Evolutionary conservation across 1,140 invertebrate species (phyloP), one percentile per base, ranked within the genome.

Genomic region (Charaxes varanes): DNA sequence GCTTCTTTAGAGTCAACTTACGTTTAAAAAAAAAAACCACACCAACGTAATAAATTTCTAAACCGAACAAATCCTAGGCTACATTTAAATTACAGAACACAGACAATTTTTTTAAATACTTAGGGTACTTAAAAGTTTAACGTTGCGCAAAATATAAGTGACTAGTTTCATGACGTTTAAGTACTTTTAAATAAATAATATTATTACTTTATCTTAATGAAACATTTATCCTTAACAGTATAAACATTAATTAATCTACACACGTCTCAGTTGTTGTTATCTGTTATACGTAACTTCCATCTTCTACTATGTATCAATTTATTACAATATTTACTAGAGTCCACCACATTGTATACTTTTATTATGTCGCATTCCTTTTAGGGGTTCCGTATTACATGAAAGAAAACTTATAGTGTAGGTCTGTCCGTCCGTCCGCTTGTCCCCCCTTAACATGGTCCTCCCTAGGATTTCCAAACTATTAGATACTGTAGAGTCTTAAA

Each of bases 111-210:
- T 63, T 74, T 68, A 74, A 71, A 76, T 72, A 80, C 74, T 76
- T 71, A 78, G 60, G 53, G 53, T 70, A 77, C 72, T 69, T 79
- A 71, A 67, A 68, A 51, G 51, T 70, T 79, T 83, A 79, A 76
- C 74, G 71, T 85, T 83, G 79, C 79, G 76, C 81, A 85, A 85
- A 77, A 77, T 76, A 80, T 79, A 82, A 81, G 70, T 85, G 82
- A 85, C 82, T 85, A 85, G 82, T 80, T 77, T 68, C 73, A 71
- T 82, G 73, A 82, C 80, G 69, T 83, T n/a, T 85, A 85, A 85
- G 84, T 85, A 85, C 80, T 76, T 83, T n/a, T 74, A 69, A 78
- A 82, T 83, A 84, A 83, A 84, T 76, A 71, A 46, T 50, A 40
- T 77, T 63, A 76, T 31, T 31, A 31, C 18, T 30, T 64, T 67